Evolutionary conservation across 2,113 vertebrate species (phyloP).

Genomic region (Malurus cyaneus): DNA sequence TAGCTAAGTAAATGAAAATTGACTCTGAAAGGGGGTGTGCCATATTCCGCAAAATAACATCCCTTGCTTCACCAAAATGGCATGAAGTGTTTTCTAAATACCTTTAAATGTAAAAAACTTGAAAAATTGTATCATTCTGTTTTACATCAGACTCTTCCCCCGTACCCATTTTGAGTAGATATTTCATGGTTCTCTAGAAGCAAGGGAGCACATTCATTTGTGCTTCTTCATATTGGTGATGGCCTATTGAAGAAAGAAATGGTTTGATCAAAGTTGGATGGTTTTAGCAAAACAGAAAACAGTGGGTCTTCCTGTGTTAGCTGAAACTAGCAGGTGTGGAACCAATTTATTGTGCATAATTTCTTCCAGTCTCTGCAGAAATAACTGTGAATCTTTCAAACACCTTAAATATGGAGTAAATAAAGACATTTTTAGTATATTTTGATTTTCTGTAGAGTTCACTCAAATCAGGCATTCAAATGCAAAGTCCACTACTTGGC

Average conservation of each 20-base stretch:
- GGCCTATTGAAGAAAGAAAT: neutral
- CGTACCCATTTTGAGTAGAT: neutral
- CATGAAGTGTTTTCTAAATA: neutral
- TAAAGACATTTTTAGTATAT: neutral
- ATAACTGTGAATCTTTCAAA: neutral
- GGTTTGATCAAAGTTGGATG: slow-evolving; percentile 44
- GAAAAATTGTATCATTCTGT: neutral
- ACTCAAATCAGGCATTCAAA: neutral
- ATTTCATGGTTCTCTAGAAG: neutral
- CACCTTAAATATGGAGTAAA: neutral
- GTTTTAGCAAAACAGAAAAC: slow-evolving; percentile 52
- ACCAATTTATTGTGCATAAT: slow-evolving; percentile 64
- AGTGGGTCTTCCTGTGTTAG: slow-evolving; percentile 38
- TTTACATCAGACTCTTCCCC: neutral
- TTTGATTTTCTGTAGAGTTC: slow-evolving; percentile 6
- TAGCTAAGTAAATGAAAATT: neutral
- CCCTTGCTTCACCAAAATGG: neutral
- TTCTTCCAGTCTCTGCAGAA: slow-evolving; percentile 37
- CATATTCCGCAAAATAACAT: neutral
- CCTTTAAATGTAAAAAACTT: neutral
- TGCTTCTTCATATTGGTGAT: neutral
- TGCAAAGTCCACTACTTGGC: neutral
- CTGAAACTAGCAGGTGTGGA: slow-evolving; percentile 38
- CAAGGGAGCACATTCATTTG: neutral
- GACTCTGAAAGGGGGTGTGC: neutral